A percentile compares a stretch with the other conserved stretches of the same genome.
Evolutionary conservation across 1,140 invertebrate genomes (phyloP).

Genomic region (Akabosia matsudoensis): DNA sequence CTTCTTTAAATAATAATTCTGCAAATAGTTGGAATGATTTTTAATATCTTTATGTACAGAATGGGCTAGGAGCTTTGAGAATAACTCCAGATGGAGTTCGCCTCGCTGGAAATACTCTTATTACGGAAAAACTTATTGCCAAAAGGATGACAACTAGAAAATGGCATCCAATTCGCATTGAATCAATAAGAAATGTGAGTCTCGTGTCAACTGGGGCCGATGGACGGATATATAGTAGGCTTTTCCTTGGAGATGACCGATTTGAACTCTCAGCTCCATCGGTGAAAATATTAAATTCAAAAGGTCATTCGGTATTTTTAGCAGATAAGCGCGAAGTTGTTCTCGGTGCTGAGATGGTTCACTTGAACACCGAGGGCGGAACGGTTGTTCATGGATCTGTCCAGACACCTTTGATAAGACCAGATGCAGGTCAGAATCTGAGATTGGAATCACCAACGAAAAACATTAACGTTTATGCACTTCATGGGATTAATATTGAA

Average conservation of each 20-base stretch:
- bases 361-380: background rate
- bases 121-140: background rate
- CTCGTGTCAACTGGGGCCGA: background rate
- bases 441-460: slow-evolving; percentile 85
- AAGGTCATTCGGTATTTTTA: background rate
- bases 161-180: background rate
- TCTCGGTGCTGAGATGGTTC: background rate
- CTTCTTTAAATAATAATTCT: too few species aligned
- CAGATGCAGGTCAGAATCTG: slow-evolving; percentile 43
- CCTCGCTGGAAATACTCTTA: background rate
- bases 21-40: too few species aligned
- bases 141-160: background rate
- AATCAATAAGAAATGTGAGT: background rate
- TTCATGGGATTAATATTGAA: slow-evolving; percentile 74
- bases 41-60: too few species aligned
- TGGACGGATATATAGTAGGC: background rate
- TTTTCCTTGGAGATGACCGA: background rate
- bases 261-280: background rate
- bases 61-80: background rate
- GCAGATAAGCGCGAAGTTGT: background rate
- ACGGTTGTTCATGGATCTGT: background rate
- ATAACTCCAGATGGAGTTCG: background rate
- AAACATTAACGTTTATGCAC: slow-evolving; percentile 70
- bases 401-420: background rate
- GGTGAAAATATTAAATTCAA: background rate